phyloP scores from a whole-genome alignment of 53 echinoderm and acorn worm genomes.

The Apostichopus leukothele region DNA sequence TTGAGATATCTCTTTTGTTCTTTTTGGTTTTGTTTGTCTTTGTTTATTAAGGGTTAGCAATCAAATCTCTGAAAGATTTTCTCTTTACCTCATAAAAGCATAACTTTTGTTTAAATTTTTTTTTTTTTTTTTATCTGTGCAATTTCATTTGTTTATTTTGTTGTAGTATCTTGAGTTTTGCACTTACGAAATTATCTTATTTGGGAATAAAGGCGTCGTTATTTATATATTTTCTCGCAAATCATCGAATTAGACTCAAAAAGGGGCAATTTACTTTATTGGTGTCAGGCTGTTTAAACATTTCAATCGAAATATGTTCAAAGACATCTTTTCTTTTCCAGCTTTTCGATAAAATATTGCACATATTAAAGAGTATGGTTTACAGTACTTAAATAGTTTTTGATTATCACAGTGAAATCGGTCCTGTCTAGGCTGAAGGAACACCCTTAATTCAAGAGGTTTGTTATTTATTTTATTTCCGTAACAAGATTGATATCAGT shows the following conservation, averaged over 20 bases:
- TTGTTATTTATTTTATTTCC: too few relatives aligned
- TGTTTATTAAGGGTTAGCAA: background rate
- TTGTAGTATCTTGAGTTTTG: background rate
- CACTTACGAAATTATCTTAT: background rate
- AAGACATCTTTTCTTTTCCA: too few relatives aligned
- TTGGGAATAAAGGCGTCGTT: background rate
- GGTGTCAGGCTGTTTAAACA: background rate
- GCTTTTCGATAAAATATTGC: too few relatives aligned
- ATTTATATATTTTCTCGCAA: background rate
- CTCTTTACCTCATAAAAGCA: background rate
- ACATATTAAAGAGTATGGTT: too few relatives aligned
- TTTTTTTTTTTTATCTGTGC: background rate
- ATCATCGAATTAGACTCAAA: background rate
- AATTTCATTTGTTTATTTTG: background rate
- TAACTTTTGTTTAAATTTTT: background rate
- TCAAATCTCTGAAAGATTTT: background rate
- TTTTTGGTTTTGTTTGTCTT: background rate
- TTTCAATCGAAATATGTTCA: background rate
- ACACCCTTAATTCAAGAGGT: too few relatives aligned
- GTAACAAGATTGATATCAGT: too few relatives aligned
- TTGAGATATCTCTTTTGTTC: too few relatives aligned
- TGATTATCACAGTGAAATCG: too few relatives aligned
- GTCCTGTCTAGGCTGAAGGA: too few relatives aligned
- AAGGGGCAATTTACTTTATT: background rate
- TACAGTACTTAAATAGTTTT: too few relatives aligned